Percentiles rank a stretch among this genome's conserved stretches.
These are phyloP conservation scores for Dendropsophus ebraccatus DNA, from an alignment of 2,113 vertebrate genomes.

Conservation along the genomic window DNA sequence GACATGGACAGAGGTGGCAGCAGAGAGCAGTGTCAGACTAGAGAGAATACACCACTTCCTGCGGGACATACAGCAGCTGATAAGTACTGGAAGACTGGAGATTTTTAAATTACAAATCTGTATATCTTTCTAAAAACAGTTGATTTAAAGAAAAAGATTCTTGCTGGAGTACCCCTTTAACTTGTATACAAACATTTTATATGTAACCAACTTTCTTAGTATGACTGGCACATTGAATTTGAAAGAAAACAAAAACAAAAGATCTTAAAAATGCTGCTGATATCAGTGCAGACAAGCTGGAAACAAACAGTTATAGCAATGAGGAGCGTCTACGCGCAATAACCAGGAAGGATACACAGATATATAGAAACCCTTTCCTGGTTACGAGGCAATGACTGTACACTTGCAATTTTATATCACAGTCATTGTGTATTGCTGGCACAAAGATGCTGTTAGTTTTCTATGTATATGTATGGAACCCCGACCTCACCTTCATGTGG, in stretches of 20 bases:
- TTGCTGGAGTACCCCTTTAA: no score
- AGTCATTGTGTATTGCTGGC: slow-evolving; percentile 32
- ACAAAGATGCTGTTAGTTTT: slow-evolving; percentile 14
- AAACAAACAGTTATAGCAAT: slow-evolving; percentile 9
- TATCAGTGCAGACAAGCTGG: slow-evolving; percentile 11
- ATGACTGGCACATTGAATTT: background rate
- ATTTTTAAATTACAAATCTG: no score
- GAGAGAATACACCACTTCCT: no score
- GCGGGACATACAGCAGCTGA: no score
- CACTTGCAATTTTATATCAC: slow-evolving; percentile 13
- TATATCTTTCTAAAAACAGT: no score
- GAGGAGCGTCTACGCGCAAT: slow-evolving; percentile 15
- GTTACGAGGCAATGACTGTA: slow-evolving; percentile 15
- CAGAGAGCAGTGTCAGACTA: no score
- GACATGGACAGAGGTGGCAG: no score
- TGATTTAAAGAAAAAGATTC: no score
- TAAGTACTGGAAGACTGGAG: no score
- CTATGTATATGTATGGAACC: slow-evolving; percentile 33
- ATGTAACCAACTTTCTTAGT: no score
- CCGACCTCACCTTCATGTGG: slow-evolving; percentile 96
- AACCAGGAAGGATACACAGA: background rate
- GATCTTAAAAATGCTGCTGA: background rate
- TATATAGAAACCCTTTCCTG: background rate
- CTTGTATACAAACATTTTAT: no score
- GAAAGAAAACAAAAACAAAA: background rate